Evolutionary conservation across 2,113 vertebrate species (phyloP).

Genomic region (Nesoenas mayeri): DNA sequence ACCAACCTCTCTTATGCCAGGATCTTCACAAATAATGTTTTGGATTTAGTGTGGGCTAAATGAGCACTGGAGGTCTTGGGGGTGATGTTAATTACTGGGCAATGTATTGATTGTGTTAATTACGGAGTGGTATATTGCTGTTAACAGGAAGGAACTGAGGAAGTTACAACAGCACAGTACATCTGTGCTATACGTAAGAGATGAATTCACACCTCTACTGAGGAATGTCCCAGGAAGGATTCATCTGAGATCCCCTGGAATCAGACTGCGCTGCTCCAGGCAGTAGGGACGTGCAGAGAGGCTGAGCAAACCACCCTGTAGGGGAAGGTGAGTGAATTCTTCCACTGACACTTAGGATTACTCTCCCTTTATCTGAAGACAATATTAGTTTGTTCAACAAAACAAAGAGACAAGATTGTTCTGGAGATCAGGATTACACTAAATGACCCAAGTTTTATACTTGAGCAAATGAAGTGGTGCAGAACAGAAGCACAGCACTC

Average conservation of each 20-base stretch:
- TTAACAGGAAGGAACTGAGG: neutral
- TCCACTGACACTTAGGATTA: neutral
- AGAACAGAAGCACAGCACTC: neutral
- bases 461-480: neutral
- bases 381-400: neutral
- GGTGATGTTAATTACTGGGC: neutral
- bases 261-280: neutral
- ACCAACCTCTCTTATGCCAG: neutral
- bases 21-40: neutral
- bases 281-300: neutral
- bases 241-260: neutral
- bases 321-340: neutral
- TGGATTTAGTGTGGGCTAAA: neutral
- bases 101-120: neutral
- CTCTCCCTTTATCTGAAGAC: neutral
- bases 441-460: neutral
- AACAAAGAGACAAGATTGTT: neutral
- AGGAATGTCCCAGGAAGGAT: neutral
- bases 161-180: neutral
- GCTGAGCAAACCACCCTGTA: neutral
- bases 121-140: neutral
- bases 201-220: neutral
- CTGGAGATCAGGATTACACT: neutral
- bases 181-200: neutral
- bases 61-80: neutral